These are phyloP conservation scores for Stictonetta naevosa DNA, from an alignment of 2,113 vertebrate genomes.

Conservation along the genomic window DNA sequence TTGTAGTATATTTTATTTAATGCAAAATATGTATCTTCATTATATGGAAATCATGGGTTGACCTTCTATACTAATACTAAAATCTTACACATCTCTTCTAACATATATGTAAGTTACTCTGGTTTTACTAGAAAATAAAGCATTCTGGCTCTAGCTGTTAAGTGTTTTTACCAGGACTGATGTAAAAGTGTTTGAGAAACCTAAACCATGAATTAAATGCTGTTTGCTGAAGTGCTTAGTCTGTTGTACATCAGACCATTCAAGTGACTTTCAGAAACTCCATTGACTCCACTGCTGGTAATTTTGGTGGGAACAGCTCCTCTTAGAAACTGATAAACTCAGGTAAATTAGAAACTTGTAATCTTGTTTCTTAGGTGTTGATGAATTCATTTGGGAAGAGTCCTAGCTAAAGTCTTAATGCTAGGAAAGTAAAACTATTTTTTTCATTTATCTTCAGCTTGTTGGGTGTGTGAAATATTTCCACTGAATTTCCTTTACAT, in stretches of 20 bases:
- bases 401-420: background rate
- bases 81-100: background rate
- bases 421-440: background rate
- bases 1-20: background rate
- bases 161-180: background rate
- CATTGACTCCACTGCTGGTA: background rate
- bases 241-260: background rate
- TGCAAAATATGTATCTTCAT: background rate
- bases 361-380: background rate
- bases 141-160: background rate
- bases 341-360: background rate
- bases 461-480: background rate
- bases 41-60: background rate
- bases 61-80: background rate
- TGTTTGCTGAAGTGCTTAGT: background rate
- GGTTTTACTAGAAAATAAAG: background rate
- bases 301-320: background rate
- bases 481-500: background rate
- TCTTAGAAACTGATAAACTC: background rate
- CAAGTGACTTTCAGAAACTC: background rate
- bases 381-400: background rate
- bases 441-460: background rate
- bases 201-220: background rate
- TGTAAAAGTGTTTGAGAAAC: background rate
- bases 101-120: background rate